Percentiles rank a stretch among this genome's conserved stretches.
phyloP scores from a whole-genome alignment of 2,113 vertebrate species.

The Lagopus muta region DNA sequence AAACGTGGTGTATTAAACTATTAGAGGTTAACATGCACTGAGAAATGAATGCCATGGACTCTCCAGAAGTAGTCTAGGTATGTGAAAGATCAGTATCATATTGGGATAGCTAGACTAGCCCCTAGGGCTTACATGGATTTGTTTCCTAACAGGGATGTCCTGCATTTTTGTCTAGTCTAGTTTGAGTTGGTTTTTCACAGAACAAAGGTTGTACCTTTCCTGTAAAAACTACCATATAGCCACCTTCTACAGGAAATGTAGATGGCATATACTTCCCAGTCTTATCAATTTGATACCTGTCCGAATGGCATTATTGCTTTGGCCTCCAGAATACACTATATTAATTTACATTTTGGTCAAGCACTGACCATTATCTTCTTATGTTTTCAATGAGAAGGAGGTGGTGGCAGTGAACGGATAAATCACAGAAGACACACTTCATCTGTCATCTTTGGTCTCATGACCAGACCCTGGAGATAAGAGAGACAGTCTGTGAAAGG shows the following conservation, averaged over 20 bases:
- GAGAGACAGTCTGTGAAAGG: no score
- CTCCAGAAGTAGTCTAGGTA: background rate
- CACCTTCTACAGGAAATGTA: background rate
- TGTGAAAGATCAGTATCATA: background rate
- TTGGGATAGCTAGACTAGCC: background rate
- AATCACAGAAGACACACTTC: conserved; percentile 41
- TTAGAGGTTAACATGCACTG: background rate
- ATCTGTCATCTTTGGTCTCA: conserved; percentile 53
- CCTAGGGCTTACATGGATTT: background rate
- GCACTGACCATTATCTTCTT: conserved; percentile 1
- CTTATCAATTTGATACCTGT: background rate
- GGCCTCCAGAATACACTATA: background rate
- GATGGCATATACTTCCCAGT: background rate
- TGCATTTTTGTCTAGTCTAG: background rate
- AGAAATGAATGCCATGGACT: background rate
- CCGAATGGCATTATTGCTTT: background rate
- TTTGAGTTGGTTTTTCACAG: background rate
- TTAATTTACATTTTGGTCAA: conserved; percentile 48
- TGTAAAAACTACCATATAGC: background rate
- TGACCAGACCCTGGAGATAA: no score
- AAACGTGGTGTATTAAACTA: background rate
- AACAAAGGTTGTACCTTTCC: background rate
- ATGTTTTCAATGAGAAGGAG: background rate
- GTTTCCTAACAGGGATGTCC: background rate
- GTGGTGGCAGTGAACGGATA: conserved; percentile 12